phyloP scores from a whole-genome alignment of 2,797 vertebrate genomes.

The Bradypus variegatus region DNA sequence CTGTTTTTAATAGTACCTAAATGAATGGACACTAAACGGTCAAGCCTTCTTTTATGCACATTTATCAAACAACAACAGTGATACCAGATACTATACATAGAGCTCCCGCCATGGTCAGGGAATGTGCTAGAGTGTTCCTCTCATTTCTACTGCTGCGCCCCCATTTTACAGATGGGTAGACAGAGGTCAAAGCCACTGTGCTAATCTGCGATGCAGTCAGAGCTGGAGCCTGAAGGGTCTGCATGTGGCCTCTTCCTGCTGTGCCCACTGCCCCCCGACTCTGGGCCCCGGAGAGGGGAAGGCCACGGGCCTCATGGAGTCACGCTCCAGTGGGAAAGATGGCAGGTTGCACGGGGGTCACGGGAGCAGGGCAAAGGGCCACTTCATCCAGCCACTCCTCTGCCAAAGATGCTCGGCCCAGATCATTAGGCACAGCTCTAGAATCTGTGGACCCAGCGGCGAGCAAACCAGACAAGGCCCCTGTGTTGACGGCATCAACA shows the following conservation, averaged over 20 bases:
- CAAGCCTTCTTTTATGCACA: not conserved
- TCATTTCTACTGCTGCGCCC: not conserved
- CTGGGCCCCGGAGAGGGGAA: not conserved
- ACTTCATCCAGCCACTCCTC: not conserved
- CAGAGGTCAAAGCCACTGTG: not conserved
- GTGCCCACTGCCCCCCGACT: not conserved
- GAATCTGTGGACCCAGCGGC: not conserved
- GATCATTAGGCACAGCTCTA: not conserved
- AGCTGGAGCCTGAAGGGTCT: not conserved
- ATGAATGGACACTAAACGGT: not conserved
- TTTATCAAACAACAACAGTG: too few relatives aligned
- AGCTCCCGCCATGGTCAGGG: not conserved
- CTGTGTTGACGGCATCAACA: too few relatives aligned
- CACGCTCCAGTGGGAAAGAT: too few relatives aligned
- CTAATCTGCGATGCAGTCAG: not conserved
- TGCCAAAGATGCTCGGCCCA: not conserved
- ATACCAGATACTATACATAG: too few relatives aligned
- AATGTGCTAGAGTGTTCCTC: not conserved
- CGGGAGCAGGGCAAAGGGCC: not conserved
- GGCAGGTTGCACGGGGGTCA: not conserved
- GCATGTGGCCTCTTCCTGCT: not conserved
- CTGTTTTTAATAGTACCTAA: not conserved
- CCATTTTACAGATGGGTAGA: not conserved
- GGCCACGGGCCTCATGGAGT: too few relatives aligned
- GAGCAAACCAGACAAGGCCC: too few relatives aligned